phyloP scores from a whole-genome alignment of 2,797 vertebrate species.

The Coracias cyanogaster region DNA sequence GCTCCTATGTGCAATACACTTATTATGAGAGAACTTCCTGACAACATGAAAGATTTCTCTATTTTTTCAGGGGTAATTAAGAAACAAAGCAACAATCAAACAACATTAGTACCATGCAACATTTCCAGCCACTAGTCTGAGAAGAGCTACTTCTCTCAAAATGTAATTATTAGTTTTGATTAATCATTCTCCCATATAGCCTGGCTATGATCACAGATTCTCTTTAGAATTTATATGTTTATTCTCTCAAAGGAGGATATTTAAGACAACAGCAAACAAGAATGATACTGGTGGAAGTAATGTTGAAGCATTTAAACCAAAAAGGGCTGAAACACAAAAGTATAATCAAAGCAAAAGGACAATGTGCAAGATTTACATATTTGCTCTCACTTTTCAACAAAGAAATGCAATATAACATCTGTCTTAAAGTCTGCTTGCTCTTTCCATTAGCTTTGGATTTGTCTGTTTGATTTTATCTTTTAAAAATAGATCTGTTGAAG shows the following conservation, averaged over 20 bases:
- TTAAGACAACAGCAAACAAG: not conserved
- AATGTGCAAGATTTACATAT: not conserved
- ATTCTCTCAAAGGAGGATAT: constrained; percentile 8
- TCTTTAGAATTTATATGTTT: not conserved
- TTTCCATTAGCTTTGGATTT: not conserved
- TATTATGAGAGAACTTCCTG: not conserved
- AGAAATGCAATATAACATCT: not conserved
- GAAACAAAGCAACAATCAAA: not conserved
- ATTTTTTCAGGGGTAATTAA: constrained; percentile 32
- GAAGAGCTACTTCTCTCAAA: not conserved
- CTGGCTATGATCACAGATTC: not conserved
- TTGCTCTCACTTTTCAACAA: not conserved
- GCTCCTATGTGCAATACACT: not conserved
- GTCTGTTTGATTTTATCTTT: not conserved
- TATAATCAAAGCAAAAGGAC: not conserved
- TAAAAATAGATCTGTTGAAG: not conserved
- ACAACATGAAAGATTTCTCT: constrained; percentile 10
- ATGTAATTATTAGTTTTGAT: constrained; percentile 11
- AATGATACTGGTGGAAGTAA: not conserved
- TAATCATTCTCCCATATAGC: not conserved
- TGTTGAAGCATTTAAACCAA: not conserved
- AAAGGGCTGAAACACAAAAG: not conserved
- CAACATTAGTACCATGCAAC: not conserved
- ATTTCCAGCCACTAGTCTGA: not conserved
- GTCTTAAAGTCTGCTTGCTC: not conserved